A percentile compares a stretch with the other conserved stretches of the same genome.
phyloP scores from a whole-genome alignment of 1,140 invertebrate genomes.

The Sinella curviseta region DNA sequence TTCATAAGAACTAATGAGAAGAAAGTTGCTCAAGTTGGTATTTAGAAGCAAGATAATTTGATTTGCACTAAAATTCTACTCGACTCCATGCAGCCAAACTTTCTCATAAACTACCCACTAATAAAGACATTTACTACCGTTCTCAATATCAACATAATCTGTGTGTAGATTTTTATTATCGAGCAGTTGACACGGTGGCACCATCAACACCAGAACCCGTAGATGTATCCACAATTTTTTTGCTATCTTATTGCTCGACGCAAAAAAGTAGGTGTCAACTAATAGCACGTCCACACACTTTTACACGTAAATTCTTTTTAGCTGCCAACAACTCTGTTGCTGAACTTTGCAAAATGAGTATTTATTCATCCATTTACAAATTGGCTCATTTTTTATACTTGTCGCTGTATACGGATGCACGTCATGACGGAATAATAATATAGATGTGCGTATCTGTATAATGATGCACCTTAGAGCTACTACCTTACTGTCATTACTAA shows the following conservation, averaged over 20 bases:
- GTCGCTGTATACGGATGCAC: not conserved
- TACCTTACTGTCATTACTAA: too few species aligned
- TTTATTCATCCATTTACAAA: not conserved
- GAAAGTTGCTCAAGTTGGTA: too few species aligned
- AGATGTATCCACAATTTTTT: not conserved
- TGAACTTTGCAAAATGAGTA: not conserved
- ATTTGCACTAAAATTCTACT: not conserved
- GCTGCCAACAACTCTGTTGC: not conserved
- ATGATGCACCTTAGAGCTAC: too few species aligned
- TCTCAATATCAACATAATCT: not conserved
- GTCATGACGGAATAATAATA: not conserved
- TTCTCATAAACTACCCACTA: not conserved
- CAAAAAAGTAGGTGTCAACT: not conserved
- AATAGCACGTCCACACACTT: not conserved
- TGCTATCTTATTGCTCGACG: too few species aligned
- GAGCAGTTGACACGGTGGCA: not conserved
- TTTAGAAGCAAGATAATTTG: too few species aligned
- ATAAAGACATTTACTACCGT: constrained; percentile 5
- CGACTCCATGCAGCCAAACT: not conserved
- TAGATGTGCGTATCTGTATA: too few species aligned
- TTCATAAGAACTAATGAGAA: too few species aligned
- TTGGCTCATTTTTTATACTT: not conserved
- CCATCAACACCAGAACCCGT: not conserved
- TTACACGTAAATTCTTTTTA: not conserved
- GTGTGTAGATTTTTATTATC: not conserved